These are phyloP conservation scores for Nylanderia fulva DNA, from an alignment of 1,140 invertebrate species.

Conservation along the genomic window DNA sequence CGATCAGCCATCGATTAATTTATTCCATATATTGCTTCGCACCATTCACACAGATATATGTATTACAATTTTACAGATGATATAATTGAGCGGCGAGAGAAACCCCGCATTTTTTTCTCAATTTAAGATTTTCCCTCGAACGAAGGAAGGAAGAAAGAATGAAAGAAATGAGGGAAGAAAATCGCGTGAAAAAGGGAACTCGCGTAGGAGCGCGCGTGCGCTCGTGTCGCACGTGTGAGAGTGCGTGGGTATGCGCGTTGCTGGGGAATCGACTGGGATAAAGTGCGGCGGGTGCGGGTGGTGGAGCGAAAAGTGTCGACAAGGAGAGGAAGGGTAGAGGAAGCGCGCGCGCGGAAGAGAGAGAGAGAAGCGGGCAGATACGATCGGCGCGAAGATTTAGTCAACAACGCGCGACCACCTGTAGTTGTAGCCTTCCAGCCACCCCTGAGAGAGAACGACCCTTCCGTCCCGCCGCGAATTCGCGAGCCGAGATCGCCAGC, in stretches of 20 bases:
- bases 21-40: background rate
- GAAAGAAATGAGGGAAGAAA: background rate
- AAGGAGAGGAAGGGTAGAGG: constrained; percentile 6
- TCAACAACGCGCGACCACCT: constrained; percentile 81
- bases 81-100: background rate
- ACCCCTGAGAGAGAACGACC: constrained; percentile 64
- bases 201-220: constrained; percentile 52
- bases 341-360: constrained; percentile 21
- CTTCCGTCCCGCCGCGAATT: constrained; percentile 29
- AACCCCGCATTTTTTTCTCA: constrained; percentile 16
- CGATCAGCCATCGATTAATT: background rate
- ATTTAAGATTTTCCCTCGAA: background rate
- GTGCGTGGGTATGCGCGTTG: constrained; percentile 38
- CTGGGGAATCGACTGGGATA: constrained; percentile 20
- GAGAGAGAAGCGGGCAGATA: constrained; percentile 28
- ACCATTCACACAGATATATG: background rate
- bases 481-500: background rate
- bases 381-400: constrained; percentile 67
- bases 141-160: background rate
- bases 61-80: background rate
- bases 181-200: background rate
- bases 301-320: background rate
- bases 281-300: background rate
- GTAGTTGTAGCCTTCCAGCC: constrained; percentile 77
- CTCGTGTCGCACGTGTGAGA: constrained; percentile 33